Evolutionary conservation across 2,888 invertebrate species (phyloP).

Genomic region (Athetis lepigone): DNA sequence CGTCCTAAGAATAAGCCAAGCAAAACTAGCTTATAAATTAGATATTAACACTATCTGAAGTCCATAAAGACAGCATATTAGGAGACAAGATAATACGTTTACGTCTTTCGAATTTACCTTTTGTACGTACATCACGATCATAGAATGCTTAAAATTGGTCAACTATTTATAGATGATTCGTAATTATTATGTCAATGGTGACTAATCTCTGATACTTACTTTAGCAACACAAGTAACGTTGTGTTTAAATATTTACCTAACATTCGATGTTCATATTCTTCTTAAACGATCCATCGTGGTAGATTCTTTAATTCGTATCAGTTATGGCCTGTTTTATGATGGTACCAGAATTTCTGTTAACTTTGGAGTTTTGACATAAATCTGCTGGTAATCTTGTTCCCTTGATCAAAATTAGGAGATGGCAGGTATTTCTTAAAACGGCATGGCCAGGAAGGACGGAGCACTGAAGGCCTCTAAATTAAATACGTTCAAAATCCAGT

Average conservation of each 20-base stretch:
- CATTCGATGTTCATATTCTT: neutral
- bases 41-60: neutral
- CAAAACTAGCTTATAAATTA: neutral
- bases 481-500: too few relatives aligned
- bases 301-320: neutral
- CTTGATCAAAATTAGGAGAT: too few relatives aligned
- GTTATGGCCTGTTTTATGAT: neutral
- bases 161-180: constrained; percentile 55
- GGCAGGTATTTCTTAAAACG: too few relatives aligned
- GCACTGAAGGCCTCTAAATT: too few relatives aligned
- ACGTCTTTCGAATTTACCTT: constrained; percentile 7
- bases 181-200: constrained; percentile 57
- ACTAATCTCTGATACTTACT: constrained; percentile 34
- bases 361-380: too few relatives aligned
- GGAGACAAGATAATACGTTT: constrained; percentile 11
- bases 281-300: neutral
- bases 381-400: too few relatives aligned
- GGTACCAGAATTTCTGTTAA: too few relatives aligned
- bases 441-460: too few relatives aligned
- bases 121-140: constrained; percentile 22
- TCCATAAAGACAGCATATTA: neutral
- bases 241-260: constrained; percentile 20
- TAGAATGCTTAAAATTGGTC: constrained; percentile 45
- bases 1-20: neutral
- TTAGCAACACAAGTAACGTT: constrained; percentile 1